A percentile compares a stretch with the other conserved stretches of the same genome.
These are phyloP conservation scores for Pherbina coryleti DNA, from an alignment of 2,888 invertebrate species.

Conservation along the genomic window DNA sequence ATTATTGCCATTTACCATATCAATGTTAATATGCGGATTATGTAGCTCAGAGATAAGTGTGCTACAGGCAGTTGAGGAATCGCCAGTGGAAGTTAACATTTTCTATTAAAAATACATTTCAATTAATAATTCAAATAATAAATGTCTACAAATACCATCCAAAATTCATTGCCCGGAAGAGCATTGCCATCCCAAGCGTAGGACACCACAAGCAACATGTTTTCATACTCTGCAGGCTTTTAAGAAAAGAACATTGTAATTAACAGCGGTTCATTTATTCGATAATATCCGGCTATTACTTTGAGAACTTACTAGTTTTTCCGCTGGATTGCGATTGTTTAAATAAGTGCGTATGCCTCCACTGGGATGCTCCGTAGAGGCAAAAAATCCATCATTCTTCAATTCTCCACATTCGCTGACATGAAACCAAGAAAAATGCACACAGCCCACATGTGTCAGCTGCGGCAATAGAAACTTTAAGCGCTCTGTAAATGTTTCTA, in stretches of 20 bases:
- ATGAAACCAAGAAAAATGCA: conserved; percentile 77
- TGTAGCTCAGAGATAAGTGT: conserved; percentile 73
- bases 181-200: conserved; percentile 84
- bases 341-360: conserved; percentile 72
- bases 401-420: conserved; percentile 69
- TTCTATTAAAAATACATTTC: conserved; percentile 50
- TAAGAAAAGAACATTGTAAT: background rate
- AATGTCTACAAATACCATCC: conserved; percentile 69
- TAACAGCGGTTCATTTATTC: background rate
- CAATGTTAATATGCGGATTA: conserved; percentile 71
- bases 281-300: background rate
- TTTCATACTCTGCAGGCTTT: conserved; percentile 55
- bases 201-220: conserved; percentile 75
- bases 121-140: background rate
- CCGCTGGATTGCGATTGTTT: conserved; percentile 73
- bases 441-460: conserved; percentile 73
- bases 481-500: conserved; percentile 75
- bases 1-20: conserved; percentile 70
- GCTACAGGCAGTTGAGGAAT: conserved; percentile 74
- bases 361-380: conserved; percentile 54
- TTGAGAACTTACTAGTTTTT: conserved; percentile 63
- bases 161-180: conserved; percentile 81
- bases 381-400: conserved; percentile 66
- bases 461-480: conserved; percentile 70
- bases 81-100: conserved; percentile 68